Evolutionary conservation across 2,113 vertebrate species (phyloP).

Genomic region (Jacana jacana): DNA sequence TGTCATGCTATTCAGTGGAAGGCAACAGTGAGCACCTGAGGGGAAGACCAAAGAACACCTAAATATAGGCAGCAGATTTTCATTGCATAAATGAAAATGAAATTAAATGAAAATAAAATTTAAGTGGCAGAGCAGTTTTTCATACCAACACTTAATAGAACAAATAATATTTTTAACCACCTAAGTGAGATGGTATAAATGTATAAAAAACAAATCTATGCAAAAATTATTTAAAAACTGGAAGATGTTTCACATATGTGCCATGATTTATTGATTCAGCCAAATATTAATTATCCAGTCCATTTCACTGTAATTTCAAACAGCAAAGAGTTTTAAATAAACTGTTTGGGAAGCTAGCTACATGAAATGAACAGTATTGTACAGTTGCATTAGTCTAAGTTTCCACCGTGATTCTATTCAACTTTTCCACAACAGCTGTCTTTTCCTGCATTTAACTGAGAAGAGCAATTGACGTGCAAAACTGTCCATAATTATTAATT

Average conservation of each 20-base stretch:
- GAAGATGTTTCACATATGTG: background rate
- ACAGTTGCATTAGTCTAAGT: background rate
- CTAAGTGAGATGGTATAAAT: background rate
- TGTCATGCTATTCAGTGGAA: background rate
- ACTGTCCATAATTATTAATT: background rate
- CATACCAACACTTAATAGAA: background rate
- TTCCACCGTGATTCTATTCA: background rate
- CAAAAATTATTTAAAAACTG: background rate
- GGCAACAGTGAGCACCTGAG: background rate
- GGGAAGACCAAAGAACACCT: background rate
- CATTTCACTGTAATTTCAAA: background rate
- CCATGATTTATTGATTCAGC: background rate
- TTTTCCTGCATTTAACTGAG: background rate
- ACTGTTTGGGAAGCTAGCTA: background rate
- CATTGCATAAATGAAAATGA: background rate
- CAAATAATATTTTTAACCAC: background rate
- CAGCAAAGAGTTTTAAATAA: background rate
- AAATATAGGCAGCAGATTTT: background rate
- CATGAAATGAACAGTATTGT: background rate
- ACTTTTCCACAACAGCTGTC: background rate
- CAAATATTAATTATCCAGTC: background rate
- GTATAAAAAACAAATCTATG: background rate
- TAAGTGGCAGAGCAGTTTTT: background rate
- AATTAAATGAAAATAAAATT: background rate
- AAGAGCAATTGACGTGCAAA: background rate